phyloP scores from a whole-genome alignment of 2,797 vertebrate genomes.

The Girardinus metallicus region DNA sequence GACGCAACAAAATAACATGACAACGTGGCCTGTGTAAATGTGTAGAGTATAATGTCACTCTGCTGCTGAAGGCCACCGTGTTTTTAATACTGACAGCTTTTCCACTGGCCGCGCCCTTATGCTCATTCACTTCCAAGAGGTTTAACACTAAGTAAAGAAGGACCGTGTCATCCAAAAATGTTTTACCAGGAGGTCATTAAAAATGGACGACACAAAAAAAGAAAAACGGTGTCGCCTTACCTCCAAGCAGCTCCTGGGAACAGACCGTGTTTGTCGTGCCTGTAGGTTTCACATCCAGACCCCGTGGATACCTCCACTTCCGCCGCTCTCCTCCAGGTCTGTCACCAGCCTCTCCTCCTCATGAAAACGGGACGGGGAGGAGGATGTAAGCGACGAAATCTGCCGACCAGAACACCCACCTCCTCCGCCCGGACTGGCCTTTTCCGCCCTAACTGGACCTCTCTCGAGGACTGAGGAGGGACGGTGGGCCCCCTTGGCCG shows the following conservation, averaged over 20 bases:
- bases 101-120: conserved; percentile 77
- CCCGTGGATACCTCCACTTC: conserved; percentile 37
- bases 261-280: conserved; percentile 10
- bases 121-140: conserved; percentile 67
- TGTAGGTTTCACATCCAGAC: conserved; percentile 39
- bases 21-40: conserved; percentile 1
- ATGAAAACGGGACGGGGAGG: conserved; percentile 35
- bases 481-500: conserved; percentile 1
- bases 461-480: not conserved
- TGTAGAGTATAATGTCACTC: conserved; percentile 16
- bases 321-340: conserved; percentile 57
- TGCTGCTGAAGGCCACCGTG: not conserved
- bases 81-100: conserved; percentile 51
- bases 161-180: conserved; percentile 59
- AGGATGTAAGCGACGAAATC: conserved; percentile 19
- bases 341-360: conserved; percentile 57
- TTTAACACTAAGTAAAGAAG: conserved; percentile 61
- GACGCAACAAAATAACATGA: not conserved
- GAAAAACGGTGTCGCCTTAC: conserved; percentile 47
- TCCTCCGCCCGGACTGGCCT: not conserved
- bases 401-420: conserved; percentile 1
- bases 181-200: conserved; percentile 23
- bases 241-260: conserved; percentile 44
- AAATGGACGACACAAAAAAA: not conserved
- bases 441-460: not conserved